Evolutionary conservation across 2,113 vertebrate genomes (phyloP).

Genomic region (Anseranas semipalmata): DNA sequence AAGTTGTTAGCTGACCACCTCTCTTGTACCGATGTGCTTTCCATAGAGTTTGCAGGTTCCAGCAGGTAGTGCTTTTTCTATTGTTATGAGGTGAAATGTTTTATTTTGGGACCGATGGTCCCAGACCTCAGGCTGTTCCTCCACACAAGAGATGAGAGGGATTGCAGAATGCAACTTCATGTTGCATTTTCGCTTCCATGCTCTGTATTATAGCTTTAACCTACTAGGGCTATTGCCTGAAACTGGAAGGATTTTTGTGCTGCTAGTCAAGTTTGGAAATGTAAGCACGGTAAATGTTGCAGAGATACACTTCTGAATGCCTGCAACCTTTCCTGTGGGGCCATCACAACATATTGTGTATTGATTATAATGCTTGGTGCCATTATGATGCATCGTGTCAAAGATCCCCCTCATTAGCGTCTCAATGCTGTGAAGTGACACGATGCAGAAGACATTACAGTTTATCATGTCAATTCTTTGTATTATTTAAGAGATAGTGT

Average conservation of each 20-base stretch:
- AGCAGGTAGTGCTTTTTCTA: not conserved
- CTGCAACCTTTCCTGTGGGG: not conserved
- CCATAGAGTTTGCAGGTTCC: not conserved
- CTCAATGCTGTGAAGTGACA: conserved; percentile 28
- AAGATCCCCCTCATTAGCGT: conserved; percentile 26
- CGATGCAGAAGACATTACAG: not conserved
- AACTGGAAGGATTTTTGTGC: not conserved
- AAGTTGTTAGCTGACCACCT: not conserved
- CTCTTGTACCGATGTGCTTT: not conserved
- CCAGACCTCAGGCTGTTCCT: not conserved
- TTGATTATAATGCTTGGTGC: not conserved
- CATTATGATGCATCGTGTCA: conserved; percentile 13
- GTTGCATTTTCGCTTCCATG: not conserved
- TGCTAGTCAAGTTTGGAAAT: not conserved
- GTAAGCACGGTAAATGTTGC: not conserved
- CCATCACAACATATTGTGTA: not conserved
- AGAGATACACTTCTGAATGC: not conserved
- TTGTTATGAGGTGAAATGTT: not conserved
- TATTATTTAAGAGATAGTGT: conserved; percentile 58
- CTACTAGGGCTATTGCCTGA: not conserved
- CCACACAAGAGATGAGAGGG: fast-evolving
- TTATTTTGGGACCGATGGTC: not conserved
- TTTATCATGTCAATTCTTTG: conserved; percentile 49
- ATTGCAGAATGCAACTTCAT: not conserved
- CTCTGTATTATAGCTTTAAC: not conserved